These are phyloP conservation scores for Cephus runcator DNA, from an alignment of 2,888 invertebrate species.

Conservation along the genomic window DNA sequence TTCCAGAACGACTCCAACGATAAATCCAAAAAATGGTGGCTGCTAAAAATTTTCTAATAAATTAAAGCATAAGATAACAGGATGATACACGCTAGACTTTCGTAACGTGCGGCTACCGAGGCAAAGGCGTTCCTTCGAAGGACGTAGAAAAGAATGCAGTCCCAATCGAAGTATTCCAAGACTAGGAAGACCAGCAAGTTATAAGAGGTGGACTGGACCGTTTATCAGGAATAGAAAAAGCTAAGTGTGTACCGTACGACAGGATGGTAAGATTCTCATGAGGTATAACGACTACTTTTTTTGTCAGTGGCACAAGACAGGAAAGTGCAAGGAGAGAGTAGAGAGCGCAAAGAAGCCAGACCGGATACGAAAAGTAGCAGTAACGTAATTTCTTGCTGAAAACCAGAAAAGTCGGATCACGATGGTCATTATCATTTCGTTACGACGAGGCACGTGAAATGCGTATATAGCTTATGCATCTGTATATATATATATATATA, in stretches of 20 bases:
- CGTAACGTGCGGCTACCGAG: not conserved
- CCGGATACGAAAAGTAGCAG: not conserved
- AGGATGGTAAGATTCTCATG: not conserved
- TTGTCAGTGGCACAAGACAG: not conserved
- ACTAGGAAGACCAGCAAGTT: not conserved
- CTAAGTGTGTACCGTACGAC: not conserved
- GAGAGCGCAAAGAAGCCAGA: not conserved
- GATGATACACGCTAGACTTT: not conserved
- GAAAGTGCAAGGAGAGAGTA: not conserved
- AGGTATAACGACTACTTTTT: not conserved
- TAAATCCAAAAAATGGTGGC: not conserved
- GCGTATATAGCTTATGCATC: not conserved
- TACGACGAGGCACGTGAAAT: not conserved
- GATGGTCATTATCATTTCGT: not conserved
- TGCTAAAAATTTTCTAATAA: not conserved
- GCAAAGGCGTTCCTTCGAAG: not conserved
- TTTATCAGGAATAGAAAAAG: not conserved
- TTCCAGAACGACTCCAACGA: no score
- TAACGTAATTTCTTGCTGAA: not conserved
- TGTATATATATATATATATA: not conserved
- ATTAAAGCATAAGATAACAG: not conserved
- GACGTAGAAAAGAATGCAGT: not conserved
- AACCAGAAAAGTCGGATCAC: not conserved
- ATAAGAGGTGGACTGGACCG: not conserved
- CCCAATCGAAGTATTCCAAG: not conserved